Conservation (phyloP, 2,113 vertebrate species). For the Mobula birostris region DNA sequence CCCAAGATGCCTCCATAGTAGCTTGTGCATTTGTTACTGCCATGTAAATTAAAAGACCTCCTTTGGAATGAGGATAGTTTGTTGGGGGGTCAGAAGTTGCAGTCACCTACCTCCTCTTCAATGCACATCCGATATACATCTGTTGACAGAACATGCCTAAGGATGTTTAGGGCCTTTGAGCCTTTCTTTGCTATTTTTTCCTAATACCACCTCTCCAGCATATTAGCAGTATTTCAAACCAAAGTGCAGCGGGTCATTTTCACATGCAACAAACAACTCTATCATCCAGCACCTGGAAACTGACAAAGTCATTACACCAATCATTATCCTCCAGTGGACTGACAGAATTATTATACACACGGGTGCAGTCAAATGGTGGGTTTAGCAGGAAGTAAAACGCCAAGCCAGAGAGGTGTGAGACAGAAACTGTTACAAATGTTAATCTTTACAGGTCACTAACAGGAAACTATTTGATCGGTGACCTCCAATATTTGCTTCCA, state of each 20-base stretch:
- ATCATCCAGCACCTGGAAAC: constrained; percentile 14
- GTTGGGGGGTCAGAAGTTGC: not conserved
- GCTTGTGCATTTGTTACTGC: not conserved
- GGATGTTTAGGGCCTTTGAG: not conserved
- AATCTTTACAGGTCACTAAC: constrained; percentile 24
- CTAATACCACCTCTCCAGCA: not conserved
- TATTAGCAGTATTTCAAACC: not conserved
- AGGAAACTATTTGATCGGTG: constrained; percentile 23
- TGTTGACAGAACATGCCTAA: not conserved
- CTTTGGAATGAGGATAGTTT: not conserved
- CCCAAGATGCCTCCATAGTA: not conserved
- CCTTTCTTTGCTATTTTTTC: not conserved
- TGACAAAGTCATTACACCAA: constrained; percentile 31
- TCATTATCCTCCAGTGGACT: not conserved
- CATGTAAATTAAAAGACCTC: not conserved
- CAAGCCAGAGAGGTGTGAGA: constrained; percentile 23
- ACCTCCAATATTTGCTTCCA: constrained; percentile 21
- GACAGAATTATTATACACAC: constrained; percentile 29
- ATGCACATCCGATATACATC: not conserved
- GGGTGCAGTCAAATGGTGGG: constrained; percentile 24
- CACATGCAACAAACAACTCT: not conserved
- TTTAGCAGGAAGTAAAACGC: not conserved
- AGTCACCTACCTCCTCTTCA: not conserved
- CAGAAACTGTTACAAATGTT: constrained; percentile 16
- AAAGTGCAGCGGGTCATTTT: constrained; percentile 16